Conservation (phyloP, 2,113 vertebrate genomes). For the Rissa tridactyla region DNA sequence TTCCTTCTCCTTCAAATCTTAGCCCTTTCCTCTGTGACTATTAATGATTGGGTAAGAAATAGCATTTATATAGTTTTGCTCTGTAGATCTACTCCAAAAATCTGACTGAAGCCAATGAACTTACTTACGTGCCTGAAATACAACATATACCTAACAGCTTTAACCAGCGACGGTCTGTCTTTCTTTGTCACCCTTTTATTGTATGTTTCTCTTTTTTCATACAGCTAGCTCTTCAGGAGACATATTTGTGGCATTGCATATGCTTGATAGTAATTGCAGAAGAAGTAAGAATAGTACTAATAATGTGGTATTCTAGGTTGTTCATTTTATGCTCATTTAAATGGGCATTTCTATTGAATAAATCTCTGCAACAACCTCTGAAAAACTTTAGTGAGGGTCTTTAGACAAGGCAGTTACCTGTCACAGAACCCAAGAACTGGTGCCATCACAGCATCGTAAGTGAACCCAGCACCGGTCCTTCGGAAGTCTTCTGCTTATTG, state of each 20-base stretch:
- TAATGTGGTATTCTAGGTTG: background rate
- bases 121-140: background rate
- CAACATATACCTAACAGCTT: background rate
- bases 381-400: slow-evolving; percentile 43
- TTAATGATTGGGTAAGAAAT: background rate
- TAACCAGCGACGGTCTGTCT: background rate
- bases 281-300: background rate
- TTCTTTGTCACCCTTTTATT: background rate
- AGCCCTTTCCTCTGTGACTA: background rate
- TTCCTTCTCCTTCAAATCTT: background rate
- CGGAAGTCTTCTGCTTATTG: slow-evolving; percentile 57
- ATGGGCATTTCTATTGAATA: slow-evolving; percentile 16
- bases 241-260: background rate
- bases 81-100: background rate
- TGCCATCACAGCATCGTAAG: slow-evolving; percentile 19
- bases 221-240: background rate
- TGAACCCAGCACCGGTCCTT: slow-evolving; percentile 22
- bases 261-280: background rate
- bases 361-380: background rate
- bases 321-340: slow-evolving; percentile 21
- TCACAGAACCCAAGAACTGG: slow-evolving; percentile 38
- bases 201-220: background rate
- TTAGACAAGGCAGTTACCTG: slow-evolving; percentile 26
- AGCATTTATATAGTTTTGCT: background rate
- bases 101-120: background rate